Evolutionary conservation across 2,888 invertebrate genomes (phyloP).

Genomic region (Heteromyza rotundicornis): DNA sequence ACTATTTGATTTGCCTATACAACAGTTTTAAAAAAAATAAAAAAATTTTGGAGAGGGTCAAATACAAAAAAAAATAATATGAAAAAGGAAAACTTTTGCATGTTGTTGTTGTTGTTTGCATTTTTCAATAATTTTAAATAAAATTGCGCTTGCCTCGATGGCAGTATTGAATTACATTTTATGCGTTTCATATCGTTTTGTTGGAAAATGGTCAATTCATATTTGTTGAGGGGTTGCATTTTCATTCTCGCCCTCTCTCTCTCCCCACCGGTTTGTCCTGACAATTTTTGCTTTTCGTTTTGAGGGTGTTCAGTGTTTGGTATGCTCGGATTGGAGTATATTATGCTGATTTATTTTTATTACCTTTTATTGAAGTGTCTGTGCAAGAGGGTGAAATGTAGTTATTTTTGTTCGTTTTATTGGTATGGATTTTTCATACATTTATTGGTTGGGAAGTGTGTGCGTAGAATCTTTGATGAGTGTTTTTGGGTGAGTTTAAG

Average conservation of each 20-base stretch:
- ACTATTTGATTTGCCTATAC: no score
- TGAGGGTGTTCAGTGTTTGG: constrained; percentile 27
- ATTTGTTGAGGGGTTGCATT: no score
- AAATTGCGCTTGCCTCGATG: background rate
- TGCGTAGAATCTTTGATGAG: background rate
- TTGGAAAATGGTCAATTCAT: no score
- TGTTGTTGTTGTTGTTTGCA: constrained; percentile 11
- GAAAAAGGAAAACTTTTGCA: no score
- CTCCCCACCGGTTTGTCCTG: constrained; percentile 21
- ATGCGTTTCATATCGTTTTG: no score
- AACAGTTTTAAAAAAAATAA: no score
- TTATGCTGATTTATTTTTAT: constrained; percentile 52
- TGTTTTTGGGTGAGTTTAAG: background rate
- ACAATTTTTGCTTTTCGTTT: constrained; percentile 33
- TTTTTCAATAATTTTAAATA: constrained; percentile 12
- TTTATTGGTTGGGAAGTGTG: background rate
- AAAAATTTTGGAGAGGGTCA: no score
- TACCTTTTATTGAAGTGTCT: constrained; percentile 39
- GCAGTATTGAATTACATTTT: no score
- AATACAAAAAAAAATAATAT: no score
- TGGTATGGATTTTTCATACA: no score
- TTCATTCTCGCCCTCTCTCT: no score
- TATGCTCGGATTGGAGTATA: no score
- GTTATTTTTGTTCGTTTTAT: background rate
- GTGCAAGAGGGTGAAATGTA: background rate